Conservation (phyloP, 2,113 vertebrate species). For the Sisor rabdophorus region DNA sequence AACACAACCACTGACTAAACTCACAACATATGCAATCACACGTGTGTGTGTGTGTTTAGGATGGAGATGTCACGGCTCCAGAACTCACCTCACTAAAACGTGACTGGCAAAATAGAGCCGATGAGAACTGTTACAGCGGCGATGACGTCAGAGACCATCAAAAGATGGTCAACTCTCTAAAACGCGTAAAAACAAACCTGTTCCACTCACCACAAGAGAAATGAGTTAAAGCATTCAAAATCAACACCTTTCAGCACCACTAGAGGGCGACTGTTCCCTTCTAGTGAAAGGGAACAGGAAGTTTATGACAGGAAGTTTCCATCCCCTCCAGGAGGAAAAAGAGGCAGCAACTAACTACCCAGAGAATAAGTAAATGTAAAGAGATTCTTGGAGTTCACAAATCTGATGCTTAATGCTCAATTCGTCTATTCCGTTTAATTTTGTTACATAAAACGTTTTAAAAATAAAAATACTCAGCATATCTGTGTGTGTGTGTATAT, state of each 20-base stretch:
- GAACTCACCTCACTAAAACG: conserved; percentile 79
- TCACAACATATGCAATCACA: too few species aligned
- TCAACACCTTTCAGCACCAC: background rate
- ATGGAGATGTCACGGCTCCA: conserved; percentile 83
- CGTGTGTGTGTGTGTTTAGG: conserved; percentile 60
- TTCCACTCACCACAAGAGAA: background rate
- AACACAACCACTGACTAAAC: too few species aligned
- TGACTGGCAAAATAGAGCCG: conserved; percentile 59
- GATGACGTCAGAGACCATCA: background rate
- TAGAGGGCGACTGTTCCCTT: background rate
- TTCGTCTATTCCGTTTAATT: too few species aligned
- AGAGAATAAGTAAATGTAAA: too few species aligned
- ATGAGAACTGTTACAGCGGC: background rate
- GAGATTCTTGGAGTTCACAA: too few species aligned
- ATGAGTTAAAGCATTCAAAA: background rate
- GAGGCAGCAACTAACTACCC: background rate
- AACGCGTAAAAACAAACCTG: background rate
- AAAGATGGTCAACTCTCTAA: background rate
- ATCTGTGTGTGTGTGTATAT: too few species aligned
- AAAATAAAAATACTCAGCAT: too few species aligned
- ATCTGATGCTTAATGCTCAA: too few species aligned
- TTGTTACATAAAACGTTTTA: too few species aligned
- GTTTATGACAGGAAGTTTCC: too few species aligned
- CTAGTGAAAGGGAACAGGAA: background rate
- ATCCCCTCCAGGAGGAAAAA: fast-evolving